Evolutionary conservation across 2,888 invertebrate genomes (phyloP), one percentile per base, ranked within the genome.

Genomic region (Baronia brevicornis): DNA sequence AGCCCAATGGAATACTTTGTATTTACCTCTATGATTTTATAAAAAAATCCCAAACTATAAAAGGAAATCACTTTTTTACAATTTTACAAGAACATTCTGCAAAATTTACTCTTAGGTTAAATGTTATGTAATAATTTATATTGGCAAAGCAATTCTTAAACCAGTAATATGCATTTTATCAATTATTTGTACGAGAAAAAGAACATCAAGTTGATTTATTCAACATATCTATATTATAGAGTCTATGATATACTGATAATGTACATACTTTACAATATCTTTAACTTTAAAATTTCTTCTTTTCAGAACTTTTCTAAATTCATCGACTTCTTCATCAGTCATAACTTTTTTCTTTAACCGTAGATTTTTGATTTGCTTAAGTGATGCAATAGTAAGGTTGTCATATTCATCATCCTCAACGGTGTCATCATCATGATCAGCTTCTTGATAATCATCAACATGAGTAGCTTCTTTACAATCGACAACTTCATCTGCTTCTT

Each of bases 241-340:
- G 8, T 7, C 26, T 12, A 34, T 13, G 14, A 15, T 25, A 8
- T 19, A 22, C 30, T 12, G 26, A 12, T 24, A 33, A 33, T 26
- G 25, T 13, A 48, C 48, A 45, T 39, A 51, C 47, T 54, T 56
- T 8, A 63, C 64, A 57, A 75, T 68, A 54, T 82, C 80, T 44
- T 68, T 77, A 3, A 73, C 63, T 61, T 73, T 73, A 34, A 73
- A 62, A 44, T 70, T 61, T 4, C 44, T 33, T 39, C 63, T 67
- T 41, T 62, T 68, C 3, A 73, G 50, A 40, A 74, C 42, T 46
- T 69, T 51, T 34, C 62, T 60, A n/a, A 75, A 63, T 43, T 62
- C 55, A 30, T 56, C 51, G 12, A 51, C 46, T 34, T 74, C 65
- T 37, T 63, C 50, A 43, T 60, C 60, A 32, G 40, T 51, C 27